Conservation (phyloP, 30 jellyfish, hydroid and myxozoan species). For the Hydra vulgaris region DNA sequence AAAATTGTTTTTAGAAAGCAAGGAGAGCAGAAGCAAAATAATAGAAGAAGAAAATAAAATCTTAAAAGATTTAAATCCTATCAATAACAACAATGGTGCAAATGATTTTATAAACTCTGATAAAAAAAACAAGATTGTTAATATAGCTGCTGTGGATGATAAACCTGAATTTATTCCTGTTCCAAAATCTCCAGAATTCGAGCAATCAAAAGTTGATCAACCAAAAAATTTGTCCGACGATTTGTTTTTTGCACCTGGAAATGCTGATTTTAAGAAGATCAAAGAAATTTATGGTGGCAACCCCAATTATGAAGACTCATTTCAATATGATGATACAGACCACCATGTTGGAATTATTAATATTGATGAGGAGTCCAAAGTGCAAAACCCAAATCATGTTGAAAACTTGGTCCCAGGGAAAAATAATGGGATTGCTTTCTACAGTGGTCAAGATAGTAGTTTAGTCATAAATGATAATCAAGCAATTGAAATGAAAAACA, state of each 20-base stretch:
- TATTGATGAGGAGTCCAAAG: neutral
- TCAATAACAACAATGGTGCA: neutral
- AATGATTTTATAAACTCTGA: neutral
- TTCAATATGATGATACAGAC: constrained; percentile 13
- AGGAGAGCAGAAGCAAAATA: too few relatives aligned
- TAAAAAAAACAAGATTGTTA: neutral
- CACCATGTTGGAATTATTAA: constrained; percentile 13
- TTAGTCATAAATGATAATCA: constrained; percentile 55
- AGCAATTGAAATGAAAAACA: constrained; percentile 63
- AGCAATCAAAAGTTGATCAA: neutral
- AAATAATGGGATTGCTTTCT: neutral
- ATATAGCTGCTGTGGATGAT: neutral
- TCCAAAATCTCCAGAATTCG: neutral
- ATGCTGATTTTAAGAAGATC: constrained; percentile 3
- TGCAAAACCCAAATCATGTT: neutral
- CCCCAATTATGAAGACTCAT: neutral
- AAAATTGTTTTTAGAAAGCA: too few relatives aligned
- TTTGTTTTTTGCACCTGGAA: neutral
- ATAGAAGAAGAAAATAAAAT: too few relatives aligned
- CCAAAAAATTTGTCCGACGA: neutral
- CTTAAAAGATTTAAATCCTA: too few relatives aligned
- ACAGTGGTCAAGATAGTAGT: neutral
- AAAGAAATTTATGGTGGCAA: constrained; percentile 13
- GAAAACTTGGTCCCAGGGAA: constrained; percentile 13
- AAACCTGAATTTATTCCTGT: neutral